Conservation (phyloP, 2,797 vertebrate genomes). For the Catostomus latipinnis region DNA sequence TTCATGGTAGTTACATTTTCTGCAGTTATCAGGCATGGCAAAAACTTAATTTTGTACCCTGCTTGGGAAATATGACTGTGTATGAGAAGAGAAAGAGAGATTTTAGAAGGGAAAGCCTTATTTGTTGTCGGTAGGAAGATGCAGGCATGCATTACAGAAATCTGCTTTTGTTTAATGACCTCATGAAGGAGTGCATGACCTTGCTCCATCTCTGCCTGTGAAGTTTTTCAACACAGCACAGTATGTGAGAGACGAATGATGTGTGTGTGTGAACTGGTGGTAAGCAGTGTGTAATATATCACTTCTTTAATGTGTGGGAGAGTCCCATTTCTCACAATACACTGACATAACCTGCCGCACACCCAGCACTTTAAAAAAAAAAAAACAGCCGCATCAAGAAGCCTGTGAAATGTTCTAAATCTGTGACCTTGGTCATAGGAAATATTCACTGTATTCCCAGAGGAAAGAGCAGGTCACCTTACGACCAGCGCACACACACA, state of each 20-base stretch:
- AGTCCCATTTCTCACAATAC: conserved; percentile 52
- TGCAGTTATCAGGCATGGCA: no score
- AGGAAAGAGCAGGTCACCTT: no score
- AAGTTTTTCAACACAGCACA: conserved; percentile 37
- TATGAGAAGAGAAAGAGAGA: background rate
- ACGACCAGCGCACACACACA: no score
- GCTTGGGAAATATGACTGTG: conserved; percentile 26
- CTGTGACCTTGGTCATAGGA: no score
- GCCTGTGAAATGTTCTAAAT: conserved; percentile 13
- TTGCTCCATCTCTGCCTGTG: conserved; percentile 54
- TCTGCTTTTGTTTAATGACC: conserved; percentile 48
- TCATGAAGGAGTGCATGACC: conserved; percentile 52
- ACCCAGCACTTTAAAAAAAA: conserved; percentile 21
- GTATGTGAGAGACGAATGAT: conserved; percentile 23
- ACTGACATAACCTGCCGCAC: conserved; percentile 51
- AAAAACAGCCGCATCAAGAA: conserved; percentile 19
- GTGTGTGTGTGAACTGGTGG: conserved; percentile 56
- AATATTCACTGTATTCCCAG: no score
- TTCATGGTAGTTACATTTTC: no score
- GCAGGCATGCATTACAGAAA: conserved; percentile 32
- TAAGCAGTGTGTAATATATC: conserved; percentile 55
- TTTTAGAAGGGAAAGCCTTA: background rate
- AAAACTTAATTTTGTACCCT: no score
- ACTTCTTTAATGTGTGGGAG: conserved; percentile 44
- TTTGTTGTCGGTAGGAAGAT: conserved; percentile 43